phyloP scores from a whole-genome alignment of 2,797 vertebrate species.

The Siniperca obscura region DNA sequence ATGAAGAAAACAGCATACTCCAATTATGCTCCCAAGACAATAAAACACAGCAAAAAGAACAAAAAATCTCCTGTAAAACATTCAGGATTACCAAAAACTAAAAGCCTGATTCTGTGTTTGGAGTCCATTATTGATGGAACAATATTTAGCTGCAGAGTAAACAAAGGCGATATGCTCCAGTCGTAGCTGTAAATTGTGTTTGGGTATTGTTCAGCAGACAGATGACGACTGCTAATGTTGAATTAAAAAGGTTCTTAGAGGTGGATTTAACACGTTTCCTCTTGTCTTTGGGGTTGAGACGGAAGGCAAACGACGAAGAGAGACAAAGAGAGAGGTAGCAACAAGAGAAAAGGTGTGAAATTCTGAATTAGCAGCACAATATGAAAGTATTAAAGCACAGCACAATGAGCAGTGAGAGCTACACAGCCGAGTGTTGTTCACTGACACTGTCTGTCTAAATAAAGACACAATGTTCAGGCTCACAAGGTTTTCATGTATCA shows the following conservation, averaged over 20 bases:
- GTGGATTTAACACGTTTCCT: conserved; percentile 79
- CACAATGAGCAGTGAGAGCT: conserved; percentile 61
- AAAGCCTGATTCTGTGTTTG: conserved; percentile 73
- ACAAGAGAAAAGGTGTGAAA: conserved; percentile 76
- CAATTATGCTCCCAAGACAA: conserved; percentile 78
- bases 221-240: conserved; percentile 80
- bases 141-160: conserved; percentile 75
- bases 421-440: conserved; percentile 34
- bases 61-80: conserved; percentile 76
- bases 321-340: conserved; percentile 71
- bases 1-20: conserved; percentile 76
- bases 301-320: conserved; percentile 40
- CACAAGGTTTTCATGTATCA: conserved; percentile 20
- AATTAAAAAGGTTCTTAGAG: conserved; percentile 79
- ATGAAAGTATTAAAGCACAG: conserved; percentile 68
- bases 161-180: conserved; percentile 73
- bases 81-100: conserved; percentile 80
- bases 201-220: conserved; percentile 74
- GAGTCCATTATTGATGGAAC: conserved; percentile 80
- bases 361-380: conserved; percentile 76
- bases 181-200: conserved; percentile 67
- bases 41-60: conserved; percentile 63
- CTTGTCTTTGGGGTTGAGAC: conserved; percentile 70
- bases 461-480: conserved; percentile 36
- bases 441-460: conserved; percentile 47